phyloP scores from a whole-genome alignment of 1,140 invertebrate species.

The Matsumurasca onukii region DNA sequence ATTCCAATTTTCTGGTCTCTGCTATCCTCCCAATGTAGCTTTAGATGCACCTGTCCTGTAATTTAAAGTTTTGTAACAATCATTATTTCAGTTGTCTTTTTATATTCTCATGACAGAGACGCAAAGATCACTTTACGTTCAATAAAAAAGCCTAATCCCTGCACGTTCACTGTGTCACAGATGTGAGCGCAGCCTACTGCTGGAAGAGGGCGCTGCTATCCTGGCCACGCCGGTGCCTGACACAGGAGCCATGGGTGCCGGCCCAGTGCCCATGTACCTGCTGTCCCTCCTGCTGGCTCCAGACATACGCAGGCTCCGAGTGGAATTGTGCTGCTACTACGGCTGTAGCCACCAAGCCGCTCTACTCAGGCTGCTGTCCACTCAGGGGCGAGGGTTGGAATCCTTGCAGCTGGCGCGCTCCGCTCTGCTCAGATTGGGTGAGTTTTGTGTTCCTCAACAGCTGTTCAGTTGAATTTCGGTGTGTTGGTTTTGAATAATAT shows the following conservation, averaged over 20 bases:
- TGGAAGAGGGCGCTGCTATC: slow-evolving; percentile 47
- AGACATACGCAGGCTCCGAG: slow-evolving; percentile 50
- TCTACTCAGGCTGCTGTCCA: slow-evolving; percentile 48
- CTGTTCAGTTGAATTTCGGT: too few relatives aligned
- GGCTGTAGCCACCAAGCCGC: slow-evolving; percentile 55
- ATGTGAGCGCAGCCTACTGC: slow-evolving; percentile 47
- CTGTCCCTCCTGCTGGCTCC: slow-evolving; percentile 50
- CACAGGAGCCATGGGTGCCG: slow-evolving; percentile 46
- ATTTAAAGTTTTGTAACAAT: too few relatives aligned
- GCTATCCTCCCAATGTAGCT: too few relatives aligned
- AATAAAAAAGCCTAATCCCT: too few relatives aligned
- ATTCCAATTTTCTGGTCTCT: too few relatives aligned
- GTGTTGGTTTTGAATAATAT: too few relatives aligned
- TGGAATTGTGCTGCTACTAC: slow-evolving; percentile 55
- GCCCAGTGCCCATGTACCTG: slow-evolving; percentile 51
- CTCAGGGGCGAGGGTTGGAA: slow-evolving; percentile 49
- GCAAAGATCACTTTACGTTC: too few relatives aligned
- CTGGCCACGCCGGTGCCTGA: slow-evolving; percentile 39
- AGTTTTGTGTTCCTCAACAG: neutral
- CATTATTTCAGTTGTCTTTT: too few relatives aligned
- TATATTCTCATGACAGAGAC: too few relatives aligned
- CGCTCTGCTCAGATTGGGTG: slow-evolving; percentile 48
- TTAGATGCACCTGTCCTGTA: too few relatives aligned
- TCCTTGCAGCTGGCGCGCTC: slow-evolving; percentile 50
- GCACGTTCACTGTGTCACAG: too few relatives aligned